Evolutionary conservation across 1,140 invertebrate species (phyloP).

Genomic region (Drosophila gunungcola): DNA sequence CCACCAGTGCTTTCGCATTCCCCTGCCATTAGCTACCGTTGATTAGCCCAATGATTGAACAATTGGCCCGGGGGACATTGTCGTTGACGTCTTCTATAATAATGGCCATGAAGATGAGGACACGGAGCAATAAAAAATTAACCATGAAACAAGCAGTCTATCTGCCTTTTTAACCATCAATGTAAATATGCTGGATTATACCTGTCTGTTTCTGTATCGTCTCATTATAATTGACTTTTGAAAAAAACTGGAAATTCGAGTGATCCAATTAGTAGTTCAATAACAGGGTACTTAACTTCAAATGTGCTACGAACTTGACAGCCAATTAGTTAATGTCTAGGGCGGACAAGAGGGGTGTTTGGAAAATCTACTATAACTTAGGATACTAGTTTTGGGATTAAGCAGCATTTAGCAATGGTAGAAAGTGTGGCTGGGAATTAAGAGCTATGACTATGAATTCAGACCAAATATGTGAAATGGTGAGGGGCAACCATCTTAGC

Average conservation of each 20-base stretch:
- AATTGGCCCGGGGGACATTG: constrained; percentile 50
- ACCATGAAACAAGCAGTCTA: no score
- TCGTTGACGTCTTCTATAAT: background rate
- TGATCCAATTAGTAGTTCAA: constrained; percentile 45
- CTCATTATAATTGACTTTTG: constrained; percentile 1
- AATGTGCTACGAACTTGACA: constrained; percentile 38
- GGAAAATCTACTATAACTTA: background rate
- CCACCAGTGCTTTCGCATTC: background rate
- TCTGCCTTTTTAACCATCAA: background rate
- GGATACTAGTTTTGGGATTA: no score
- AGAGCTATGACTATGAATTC: no score
- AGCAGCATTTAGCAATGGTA: no score
- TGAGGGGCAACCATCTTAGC: no score
- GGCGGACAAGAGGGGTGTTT: background rate
- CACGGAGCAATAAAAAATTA: background rate
- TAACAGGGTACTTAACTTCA: constrained; percentile 32
- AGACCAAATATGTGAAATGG: no score
- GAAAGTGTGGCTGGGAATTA: no score
- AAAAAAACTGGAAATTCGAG: constrained; percentile 11
- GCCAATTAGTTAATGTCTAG: constrained; percentile 56
- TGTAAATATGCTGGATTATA: constrained; percentile 1
- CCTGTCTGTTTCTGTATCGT: background rate
- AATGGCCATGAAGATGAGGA: constrained; percentile 3
- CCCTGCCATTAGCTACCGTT: constrained; percentile 41
- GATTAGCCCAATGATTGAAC: constrained; percentile 70